Evolutionary conservation across 2,797 vertebrate species (phyloP), one percentile per base, ranked within the genome.

Genomic region (Clarias laeviceps): DNA sequence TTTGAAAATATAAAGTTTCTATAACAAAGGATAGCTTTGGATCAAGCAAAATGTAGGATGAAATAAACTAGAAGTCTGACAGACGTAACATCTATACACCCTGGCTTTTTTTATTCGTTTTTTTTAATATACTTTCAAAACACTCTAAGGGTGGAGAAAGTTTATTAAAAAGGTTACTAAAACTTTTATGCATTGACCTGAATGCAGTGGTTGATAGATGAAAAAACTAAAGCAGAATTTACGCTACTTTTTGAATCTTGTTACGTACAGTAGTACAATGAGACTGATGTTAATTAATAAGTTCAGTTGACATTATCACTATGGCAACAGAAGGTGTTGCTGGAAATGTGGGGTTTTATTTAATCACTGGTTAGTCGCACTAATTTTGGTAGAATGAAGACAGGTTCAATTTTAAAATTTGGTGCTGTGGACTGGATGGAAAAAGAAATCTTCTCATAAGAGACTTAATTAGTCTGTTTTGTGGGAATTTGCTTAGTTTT

Each of bases 1-100:
- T 80, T 80, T 45, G 24, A 64, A 80, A 80, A 80, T 27, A 64
- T 27, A 64, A 80, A 27, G 15, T 64, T 45, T 45, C 14, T 27
- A 65, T 65, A 27, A 80, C 6, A 80, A 80, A 80, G 15, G 24
- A 64, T 27, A 29, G 34, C 18, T 66, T 66, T 14, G 79, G n/a
- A 80, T 66, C 62, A 66, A 66, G 29, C n/a, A 66, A 50, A 54
- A 24, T 29, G 40, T 54, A 66, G 8, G 62, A 66, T 54, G 62
- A 80, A 80, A 66, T 2, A 66, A 18, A 32, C 62, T 32, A 50
- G 61, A 40, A 65, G 79, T 17, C 15, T 65, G 79, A 66, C n/a
- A 66, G n/a, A 27, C n/a, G n/a, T 54, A 54, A 54, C 17, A 32
- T 66, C 8, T 54, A 18, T 50, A 80, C 54, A 37, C 12, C 5